Evolutionary conservation across 1,140 invertebrate genomes (phyloP).

Genomic region (Chrysomallon squamiferum): DNA sequence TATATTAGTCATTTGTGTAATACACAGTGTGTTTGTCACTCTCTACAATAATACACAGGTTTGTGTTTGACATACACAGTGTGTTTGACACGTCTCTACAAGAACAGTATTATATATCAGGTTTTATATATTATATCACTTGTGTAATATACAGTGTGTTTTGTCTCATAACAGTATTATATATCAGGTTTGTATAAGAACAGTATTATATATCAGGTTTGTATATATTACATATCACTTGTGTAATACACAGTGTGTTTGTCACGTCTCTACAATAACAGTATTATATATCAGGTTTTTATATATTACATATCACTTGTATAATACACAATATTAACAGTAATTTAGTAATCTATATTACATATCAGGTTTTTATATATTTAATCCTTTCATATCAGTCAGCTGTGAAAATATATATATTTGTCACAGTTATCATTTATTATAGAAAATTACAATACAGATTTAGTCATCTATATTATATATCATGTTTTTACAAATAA

Average conservation of each 20-base stretch:
- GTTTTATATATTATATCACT: too few species aligned
- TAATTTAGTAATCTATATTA: conserved; percentile 26
- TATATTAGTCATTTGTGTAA: background rate
- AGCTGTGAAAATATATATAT: too few species aligned
- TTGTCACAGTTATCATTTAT: too few species aligned
- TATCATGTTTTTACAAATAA: too few species aligned
- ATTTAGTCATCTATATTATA: too few species aligned
- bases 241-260: too few species aligned
- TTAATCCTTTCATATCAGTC: too few species aligned
- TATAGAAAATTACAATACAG: too few species aligned
- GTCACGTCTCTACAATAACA: conserved; percentile 30
- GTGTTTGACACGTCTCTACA: conserved; percentile 16
- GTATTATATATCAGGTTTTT: conserved; percentile 21
- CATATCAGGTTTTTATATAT: conserved; percentile 15
- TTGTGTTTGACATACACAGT: background rate
- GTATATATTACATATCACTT: too few species aligned
- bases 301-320: background rate
- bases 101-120: conserved; percentile 26
- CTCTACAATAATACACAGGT: background rate
- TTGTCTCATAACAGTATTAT: too few species aligned
- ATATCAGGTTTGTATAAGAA: conserved; percentile 29
- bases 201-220: conserved; percentile 23
- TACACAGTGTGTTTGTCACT: conserved; percentile 5
- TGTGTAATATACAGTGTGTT: too few species aligned
- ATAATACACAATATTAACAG: conserved; percentile 13